These are phyloP conservation scores for Spea multiplicata DNA, from an alignment of 2,113 vertebrate genomes.

Conservation along the genomic window DNA sequence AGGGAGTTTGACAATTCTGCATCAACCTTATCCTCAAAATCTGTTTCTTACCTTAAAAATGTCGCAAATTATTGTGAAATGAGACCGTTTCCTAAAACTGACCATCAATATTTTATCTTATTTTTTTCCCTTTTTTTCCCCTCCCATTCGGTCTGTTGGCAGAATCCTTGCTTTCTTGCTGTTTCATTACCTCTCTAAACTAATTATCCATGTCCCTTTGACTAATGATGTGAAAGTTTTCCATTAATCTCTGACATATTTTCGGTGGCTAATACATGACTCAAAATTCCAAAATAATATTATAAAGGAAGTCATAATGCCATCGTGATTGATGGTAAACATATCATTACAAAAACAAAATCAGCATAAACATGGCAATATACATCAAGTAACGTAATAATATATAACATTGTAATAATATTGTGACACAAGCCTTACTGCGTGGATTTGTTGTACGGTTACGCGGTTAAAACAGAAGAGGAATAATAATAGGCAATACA, in stretches of 20 bases:
- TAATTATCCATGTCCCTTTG: conserved; percentile 46
- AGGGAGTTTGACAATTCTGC: no score
- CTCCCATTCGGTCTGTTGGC: conserved; percentile 12
- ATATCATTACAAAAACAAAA: conserved; percentile 35
- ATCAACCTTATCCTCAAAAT: no score
- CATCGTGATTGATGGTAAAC: conserved; percentile 43
- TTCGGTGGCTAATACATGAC: conserved; percentile 44
- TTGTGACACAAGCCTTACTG: conserved; percentile 3
- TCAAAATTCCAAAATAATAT: conserved; percentile 43
- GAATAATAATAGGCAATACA: no score
- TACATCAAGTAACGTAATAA: conserved; percentile 36
- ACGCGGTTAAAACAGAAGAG: background rate
- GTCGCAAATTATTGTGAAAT: no score
- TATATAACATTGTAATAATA: background rate
- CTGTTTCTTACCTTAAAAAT: no score
- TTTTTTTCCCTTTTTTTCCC: background rate
- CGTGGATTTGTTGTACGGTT: background rate
- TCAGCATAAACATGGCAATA: conserved; percentile 20
- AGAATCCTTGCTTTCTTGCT: conserved; percentile 6
- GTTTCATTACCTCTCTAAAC: conserved; percentile 45
- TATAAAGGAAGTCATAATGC: conserved; percentile 44
- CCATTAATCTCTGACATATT: conserved; percentile 49
- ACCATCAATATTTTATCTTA: conserved; percentile 22
- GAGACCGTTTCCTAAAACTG: background rate
- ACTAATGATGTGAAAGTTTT: conserved; percentile 36